phyloP scores from a whole-genome alignment of 1,140 invertebrate species.

The Lethrus apterus region DNA sequence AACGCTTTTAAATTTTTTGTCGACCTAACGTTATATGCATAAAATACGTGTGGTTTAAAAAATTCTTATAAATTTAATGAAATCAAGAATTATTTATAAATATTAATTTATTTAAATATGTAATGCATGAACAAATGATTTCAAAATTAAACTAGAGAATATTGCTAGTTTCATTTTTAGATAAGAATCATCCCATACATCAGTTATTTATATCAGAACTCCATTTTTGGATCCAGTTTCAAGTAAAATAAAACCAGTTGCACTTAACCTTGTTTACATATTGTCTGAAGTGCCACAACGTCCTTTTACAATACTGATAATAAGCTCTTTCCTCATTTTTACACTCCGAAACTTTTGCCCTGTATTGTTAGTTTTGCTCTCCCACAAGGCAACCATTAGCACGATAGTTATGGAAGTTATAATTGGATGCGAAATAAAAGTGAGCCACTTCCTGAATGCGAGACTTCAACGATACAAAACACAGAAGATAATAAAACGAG shows the following conservation, averaged over 20 bases:
- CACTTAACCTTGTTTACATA: background rate
- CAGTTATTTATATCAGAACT: background rate
- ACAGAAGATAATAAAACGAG: background rate
- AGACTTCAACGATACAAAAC: background rate
- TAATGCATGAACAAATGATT: background rate
- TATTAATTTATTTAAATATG: background rate
- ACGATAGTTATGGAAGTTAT: slow-evolving; percentile 13
- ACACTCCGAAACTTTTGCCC: background rate
- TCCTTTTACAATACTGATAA: background rate
- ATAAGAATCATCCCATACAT: background rate
- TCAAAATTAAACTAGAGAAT: background rate
- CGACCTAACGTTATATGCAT: no score
- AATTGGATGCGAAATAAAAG: slow-evolving; percentile 11
- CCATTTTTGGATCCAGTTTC: background rate
- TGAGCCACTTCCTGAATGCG: slow-evolving; percentile 8
- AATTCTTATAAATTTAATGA: slow-evolving; percentile 5
- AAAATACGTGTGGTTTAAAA: no score
- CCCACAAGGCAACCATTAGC: slow-evolving; percentile 11
- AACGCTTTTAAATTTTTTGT: no score
- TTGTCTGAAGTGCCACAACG: background rate
- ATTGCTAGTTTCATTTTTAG: no score
- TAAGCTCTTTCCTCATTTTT: slow-evolving; percentile 6
- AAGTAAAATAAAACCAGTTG: background rate
- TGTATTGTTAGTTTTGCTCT: background rate
- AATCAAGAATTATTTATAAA: background rate